Base-by-base conservation (phyloP, 2,113 vertebrate genomes). In the Sitta europaea region DNA sequence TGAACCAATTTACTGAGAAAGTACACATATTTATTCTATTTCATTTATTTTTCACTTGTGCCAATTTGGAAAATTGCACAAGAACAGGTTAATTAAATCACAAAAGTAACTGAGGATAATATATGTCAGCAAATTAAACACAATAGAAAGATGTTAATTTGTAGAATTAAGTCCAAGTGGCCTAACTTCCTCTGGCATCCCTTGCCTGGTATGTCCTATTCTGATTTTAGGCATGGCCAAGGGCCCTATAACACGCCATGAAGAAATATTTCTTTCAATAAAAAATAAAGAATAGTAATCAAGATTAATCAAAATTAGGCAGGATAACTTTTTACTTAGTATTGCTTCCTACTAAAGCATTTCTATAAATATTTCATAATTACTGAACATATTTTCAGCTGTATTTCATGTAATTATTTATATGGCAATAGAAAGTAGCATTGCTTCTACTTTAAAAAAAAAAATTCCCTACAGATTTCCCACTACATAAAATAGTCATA, bases 161-260 rank as follows among this genome's bases (percentile, higher is more conserved):
- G 3, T 54, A 73, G 12, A 17, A 47, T 47, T 45, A 58, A 18
- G 23, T 86, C 19, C 40, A 75, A 59, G 79, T 67, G 18, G 4
- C 8, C 17, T n/a, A 47, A 55, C 6, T 58, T 83, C 8, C 18
- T 71, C 9, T 35, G 48, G 10, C 12, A n/a, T 63, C 3, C 3
- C 4, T 63, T 75, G 3, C 8, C 23, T n/a, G 8, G 3, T 25
- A 25, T 35, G 11, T 29, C 11, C 6, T 51, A 18, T 42, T 85
- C 35, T 54, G 48, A 59, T 55, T 86, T 57, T 35, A 67, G 57
- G 6, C 29, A 38, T 63, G 88, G 31, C 14, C 31, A 51, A 72
- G 40, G 10, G 1, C 21, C 20, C 15, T 71, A 50, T 8, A 67
- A 57, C 1, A 1, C 48, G 4, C 3, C 14, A 33, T 20, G 11